Evolutionary conservation across 1,140 invertebrate genomes (phyloP).

Genomic region (Apis dorsata): DNA sequence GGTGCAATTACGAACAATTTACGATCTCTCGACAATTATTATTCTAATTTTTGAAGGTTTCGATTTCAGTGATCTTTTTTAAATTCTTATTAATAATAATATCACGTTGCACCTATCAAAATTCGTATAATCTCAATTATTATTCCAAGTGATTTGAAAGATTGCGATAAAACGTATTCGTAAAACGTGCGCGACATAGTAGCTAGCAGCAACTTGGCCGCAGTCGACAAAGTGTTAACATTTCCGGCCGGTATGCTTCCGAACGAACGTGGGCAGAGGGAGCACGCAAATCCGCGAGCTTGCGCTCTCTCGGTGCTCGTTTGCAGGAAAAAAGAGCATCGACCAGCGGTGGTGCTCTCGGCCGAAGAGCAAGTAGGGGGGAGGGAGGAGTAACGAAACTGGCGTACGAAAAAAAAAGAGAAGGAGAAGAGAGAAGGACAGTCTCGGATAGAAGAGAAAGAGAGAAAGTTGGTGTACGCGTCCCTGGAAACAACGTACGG

Average conservation of each 20-base stretch:
- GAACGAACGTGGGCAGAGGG: constrained; percentile 2
- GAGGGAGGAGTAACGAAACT: neutral
- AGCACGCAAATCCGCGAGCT: constrained; percentile 31
- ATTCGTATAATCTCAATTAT: too few relatives aligned
- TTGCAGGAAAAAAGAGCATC: constrained; percentile 29
- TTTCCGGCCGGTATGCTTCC: constrained; percentile 20
- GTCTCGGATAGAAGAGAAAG: constrained; percentile 19
- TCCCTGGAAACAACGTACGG: constrained; percentile 15
- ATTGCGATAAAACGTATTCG: too few relatives aligned
- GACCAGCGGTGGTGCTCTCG: neutral
- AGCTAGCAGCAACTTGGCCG: neutral
- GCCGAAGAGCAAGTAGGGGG: neutral
- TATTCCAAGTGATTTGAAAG: too few relatives aligned
- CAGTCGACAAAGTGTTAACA: neutral
- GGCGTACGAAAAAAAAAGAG: neutral
- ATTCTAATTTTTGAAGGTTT: too few relatives aligned
- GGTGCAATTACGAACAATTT: too few relatives aligned
- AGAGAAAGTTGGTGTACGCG: constrained; percentile 32
- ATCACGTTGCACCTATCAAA: too few relatives aligned
- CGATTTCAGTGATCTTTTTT: too few relatives aligned
- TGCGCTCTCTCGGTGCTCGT: constrained; percentile 8
- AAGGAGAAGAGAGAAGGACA: neutral
- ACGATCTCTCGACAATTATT: too few relatives aligned
- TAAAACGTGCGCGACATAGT: too few relatives aligned
- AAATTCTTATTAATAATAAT: too few relatives aligned